Base-by-base conservation (phyloP, 1,140 invertebrate species). In the Piezodorus guildinii region DNA sequence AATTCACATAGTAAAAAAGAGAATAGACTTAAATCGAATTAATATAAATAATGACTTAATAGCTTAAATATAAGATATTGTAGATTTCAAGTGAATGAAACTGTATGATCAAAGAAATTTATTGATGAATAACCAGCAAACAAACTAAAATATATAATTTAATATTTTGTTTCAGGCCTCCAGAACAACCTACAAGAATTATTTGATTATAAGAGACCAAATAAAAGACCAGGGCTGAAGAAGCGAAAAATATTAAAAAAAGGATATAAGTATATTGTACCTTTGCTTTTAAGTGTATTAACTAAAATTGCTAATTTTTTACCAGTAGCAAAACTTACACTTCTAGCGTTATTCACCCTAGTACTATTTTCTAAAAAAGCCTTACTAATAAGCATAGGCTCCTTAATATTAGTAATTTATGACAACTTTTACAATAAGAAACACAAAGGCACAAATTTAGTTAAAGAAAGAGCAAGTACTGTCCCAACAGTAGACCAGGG, bases 311-410 rank as follows among this genome's bases (percentile, higher is more conserved):
- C 60, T 19, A 25, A 46, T 44, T 23, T 65, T 61, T 34, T 65
- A 14, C 64, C 64, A 16, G 39, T 60, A 27, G 39, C 54, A 15
- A 65, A 65, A 56, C 30, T 65, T 12, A 61, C 34, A 27, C 27
- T 65, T 19, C 21, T 65, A 10, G 46, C 34, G 4, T 19, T 65
- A 8, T 65, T 65, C 54, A 30, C 64, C 0, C 45, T 65, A 0
- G 43, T 65, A 52, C 23, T 65, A 43, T 65, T 65, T 54, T 56
- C 64, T 19, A 65, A 65, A 61, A 65, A 65, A 62, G 64, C 64
- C 10, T 45, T 65, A n/a, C 46, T 65, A 15, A 51, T 65, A 34
- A 65, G 64, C 21, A 17, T 62, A n/a, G 64, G 59, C 21, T 51
- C 64, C 14, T 25, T 65, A n/a, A 34, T 62, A 21, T 30, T 62